Conservation (phyloP, 2,797 vertebrate genomes). For the Myotis myotis region DNA sequence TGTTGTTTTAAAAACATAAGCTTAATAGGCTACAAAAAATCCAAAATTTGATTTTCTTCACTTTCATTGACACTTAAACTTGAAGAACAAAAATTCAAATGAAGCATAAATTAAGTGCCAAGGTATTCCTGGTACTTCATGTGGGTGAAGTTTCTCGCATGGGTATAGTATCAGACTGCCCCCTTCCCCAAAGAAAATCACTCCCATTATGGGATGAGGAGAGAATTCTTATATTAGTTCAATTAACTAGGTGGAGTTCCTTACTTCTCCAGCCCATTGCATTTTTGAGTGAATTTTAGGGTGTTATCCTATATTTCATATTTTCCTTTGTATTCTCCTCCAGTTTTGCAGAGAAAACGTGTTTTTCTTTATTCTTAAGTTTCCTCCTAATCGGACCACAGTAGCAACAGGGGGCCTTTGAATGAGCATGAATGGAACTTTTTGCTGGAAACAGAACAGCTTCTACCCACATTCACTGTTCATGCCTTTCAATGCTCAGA, state of each 20-base stretch:
- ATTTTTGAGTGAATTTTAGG: neutral
- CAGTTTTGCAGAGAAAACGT: conserved; percentile 7
- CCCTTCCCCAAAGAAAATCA: neutral
- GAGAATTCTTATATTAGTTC: neutral
- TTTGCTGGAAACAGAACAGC: conserved; percentile 35
- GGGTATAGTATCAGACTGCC: neutral
- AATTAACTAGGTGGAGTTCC: neutral
- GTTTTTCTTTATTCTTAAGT: conserved; percentile 52
- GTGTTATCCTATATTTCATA: neutral
- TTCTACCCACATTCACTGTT: neutral
- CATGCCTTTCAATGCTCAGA: neutral
- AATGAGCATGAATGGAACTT: neutral
- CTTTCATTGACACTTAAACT: neutral
- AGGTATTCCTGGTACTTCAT: neutral
- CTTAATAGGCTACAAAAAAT: neutral
- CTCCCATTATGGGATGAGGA: neutral
- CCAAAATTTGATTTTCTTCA: neutral
- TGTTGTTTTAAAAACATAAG: neutral
- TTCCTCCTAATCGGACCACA: neutral
- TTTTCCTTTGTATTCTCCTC: conserved; percentile 1
- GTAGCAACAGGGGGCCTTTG: conserved; percentile 11
- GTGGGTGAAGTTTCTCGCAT: neutral
- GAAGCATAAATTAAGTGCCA: neutral
- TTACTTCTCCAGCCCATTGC: neutral
- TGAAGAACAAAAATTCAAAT: conserved; percentile 9